Conservation (phyloP, 2,113 vertebrate species). For the Phaethornis superciliosus region DNA sequence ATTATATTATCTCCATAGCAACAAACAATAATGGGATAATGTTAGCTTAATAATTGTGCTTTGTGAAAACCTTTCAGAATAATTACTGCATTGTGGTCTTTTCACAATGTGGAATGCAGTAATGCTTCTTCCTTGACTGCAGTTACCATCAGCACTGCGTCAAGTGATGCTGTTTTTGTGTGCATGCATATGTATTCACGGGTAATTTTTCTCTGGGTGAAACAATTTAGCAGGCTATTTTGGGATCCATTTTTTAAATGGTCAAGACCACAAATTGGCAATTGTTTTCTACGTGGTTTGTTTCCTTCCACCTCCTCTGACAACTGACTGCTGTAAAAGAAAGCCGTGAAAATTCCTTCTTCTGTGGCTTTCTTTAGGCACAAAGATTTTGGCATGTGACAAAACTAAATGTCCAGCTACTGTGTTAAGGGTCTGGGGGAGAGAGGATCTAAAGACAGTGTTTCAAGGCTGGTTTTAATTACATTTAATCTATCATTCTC, state of each 20-base stretch:
- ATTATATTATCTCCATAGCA: conserved; percentile 70
- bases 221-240: conserved; percentile 63
- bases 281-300: conserved; percentile 40
- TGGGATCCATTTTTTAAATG: conserved; percentile 60
- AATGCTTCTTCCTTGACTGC: conserved; percentile 57
- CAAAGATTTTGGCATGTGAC: neutral
- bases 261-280: conserved; percentile 53
- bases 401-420: neutral
- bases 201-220: conserved; percentile 53
- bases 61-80: conserved; percentile 66
- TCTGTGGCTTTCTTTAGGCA: neutral
- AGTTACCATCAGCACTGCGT: conserved; percentile 57
- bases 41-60: conserved; percentile 64
- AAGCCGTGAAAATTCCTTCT: neutral
- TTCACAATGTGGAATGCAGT: conserved; percentile 45
- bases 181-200: conserved; percentile 58
- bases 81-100: conserved; percentile 64
- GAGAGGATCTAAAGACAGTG: neutral
- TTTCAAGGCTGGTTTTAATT: neutral
- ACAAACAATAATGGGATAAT: conserved; percentile 69
- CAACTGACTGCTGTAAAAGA: conserved; percentile 34
- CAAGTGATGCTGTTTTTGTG: conserved; percentile 60
- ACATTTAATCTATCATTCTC: neutral
- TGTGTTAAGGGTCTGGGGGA: neutral
- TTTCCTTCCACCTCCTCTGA: conserved; percentile 35